Evolutionary conservation across 1,140 invertebrate species (phyloP), one percentile per base, ranked within the genome.

Genomic region (Philopotamus ludificatus): DNA sequence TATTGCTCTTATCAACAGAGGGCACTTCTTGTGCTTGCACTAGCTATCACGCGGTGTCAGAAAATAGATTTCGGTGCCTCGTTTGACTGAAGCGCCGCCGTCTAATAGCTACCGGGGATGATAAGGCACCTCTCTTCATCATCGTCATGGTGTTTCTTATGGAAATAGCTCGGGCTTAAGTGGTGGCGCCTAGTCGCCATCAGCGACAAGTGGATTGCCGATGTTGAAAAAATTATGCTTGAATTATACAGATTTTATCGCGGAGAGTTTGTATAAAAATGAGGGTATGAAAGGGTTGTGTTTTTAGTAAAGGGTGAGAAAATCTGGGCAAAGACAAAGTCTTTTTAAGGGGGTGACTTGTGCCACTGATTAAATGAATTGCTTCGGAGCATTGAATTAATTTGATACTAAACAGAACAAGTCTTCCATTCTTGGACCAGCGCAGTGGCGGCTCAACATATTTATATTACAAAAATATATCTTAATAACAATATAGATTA

Each of bases 401-500:
- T 69, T 69, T 66, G 63, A 63, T 62, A 54, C 67, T 68, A 63
- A 45, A 63, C 50, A 54, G 51, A 63, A 63, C 50, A 63, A 54
- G 62, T 63, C 51, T 63, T 15, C 26, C 18, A 9, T 34, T 26
- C 20, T 26, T n/a, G 39, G 57, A 26, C 44, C 22, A 10, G n/a
- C 34, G 10, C 55, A 60, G 57, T 47, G 57, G 57, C 42, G 57
- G 41, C 42, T 25, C 28, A 34, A 34, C 4, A 12, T 34, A 34
- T 34, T 34, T 34, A 34, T 34, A 34, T 7, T n/a, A n/a, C n/a
- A n/a, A n/a, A n/a, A n/a, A n/a, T n/a, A n/a, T n/a, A n/a, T n/a
- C n/a, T n/a, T n/a, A n/a, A n/a, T n/a, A n/a, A n/a, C n/a, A n/a
- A n/a, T n/a, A n/a, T n/a, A n/a, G n/a, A n/a, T n/a, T n/a, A n/a